Evolutionary conservation across 2,113 vertebrate genomes (phyloP).

Genomic region (Corydoras maculifer): DNA sequence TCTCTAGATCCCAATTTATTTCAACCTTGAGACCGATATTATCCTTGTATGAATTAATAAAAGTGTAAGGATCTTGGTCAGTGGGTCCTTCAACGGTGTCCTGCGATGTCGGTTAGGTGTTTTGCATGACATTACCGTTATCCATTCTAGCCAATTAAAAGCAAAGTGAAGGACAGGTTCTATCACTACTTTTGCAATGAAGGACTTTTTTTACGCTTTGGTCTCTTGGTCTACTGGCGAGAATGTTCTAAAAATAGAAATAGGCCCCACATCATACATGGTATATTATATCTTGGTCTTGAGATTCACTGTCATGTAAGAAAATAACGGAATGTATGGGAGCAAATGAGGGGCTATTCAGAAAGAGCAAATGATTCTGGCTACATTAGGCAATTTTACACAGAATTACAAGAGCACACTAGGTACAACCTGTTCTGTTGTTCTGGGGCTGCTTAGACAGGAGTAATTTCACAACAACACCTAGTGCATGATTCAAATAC

Average conservation of each 20-base stretch:
- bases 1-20: conserved; percentile 59
- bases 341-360: conserved; percentile 2
- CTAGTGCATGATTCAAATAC: background rate
- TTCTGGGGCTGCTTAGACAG: background rate
- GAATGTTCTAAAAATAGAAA: no score
- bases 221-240: no score
- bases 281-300: conserved; percentile 9
- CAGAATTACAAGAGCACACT: background rate
- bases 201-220: no score
- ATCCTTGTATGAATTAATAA: conserved; percentile 34
- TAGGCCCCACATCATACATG: no score
- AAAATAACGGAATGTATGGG: conserved; percentile 13
- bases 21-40: conserved; percentile 47
- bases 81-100: background rate
- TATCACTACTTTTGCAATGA: background rate
- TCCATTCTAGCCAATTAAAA: conserved; percentile 26
- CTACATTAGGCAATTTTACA: conserved; percentile 18
- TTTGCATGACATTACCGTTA: conserved; percentile 32
- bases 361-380: conserved; percentile 6
- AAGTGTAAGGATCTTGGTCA: background rate
- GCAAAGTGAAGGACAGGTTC: background rate
- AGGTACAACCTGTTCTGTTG: background rate
- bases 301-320: conserved; percentile 1
- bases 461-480: background rate
- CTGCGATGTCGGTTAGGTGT: conserved; percentile 2